Conservation (phyloP, 2,113 vertebrate species). For the Anarhynchus alexandrinus region DNA sequence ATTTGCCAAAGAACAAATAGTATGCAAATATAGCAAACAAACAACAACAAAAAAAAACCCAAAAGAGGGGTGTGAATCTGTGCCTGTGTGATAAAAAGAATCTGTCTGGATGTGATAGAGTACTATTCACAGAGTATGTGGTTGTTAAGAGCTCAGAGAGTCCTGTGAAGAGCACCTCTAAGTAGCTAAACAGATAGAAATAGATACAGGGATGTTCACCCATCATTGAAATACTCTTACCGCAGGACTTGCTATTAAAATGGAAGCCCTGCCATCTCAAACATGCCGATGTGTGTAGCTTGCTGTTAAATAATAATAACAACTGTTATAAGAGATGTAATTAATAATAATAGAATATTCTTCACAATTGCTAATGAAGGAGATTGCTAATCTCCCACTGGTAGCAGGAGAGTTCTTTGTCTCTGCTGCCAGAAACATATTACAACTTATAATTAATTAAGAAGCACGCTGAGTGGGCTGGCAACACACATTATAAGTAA, state of each 20-base stretch:
- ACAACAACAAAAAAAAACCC: background rate
- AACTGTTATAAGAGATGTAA: background rate
- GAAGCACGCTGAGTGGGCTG: conserved; percentile 2
- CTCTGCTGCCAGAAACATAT: conserved; percentile 9
- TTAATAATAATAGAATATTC: background rate
- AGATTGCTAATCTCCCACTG: background rate
- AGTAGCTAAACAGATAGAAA: background rate
- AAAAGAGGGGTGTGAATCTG: background rate
- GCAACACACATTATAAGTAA: background rate
- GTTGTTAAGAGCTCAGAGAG: background rate
- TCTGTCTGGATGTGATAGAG: background rate
- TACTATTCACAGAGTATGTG: background rate
- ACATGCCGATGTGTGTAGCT: background rate
- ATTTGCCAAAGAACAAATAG: background rate
- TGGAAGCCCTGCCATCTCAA: background rate
- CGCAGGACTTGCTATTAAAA: background rate
- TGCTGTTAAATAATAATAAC: background rate
- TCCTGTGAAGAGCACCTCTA: background rate
- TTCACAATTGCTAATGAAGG: background rate
- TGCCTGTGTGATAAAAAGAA: background rate
- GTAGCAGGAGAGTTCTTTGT: background rate
- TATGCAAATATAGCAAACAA: background rate
- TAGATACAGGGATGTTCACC: background rate
- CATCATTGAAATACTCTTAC: background rate
- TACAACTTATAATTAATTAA: conserved; percentile 48